A percentile compares a stretch with the other conserved stretches of the same genome.
phyloP scores from a whole-genome alignment of 2,888 invertebrate species.

The Lapara coniferarum region DNA sequence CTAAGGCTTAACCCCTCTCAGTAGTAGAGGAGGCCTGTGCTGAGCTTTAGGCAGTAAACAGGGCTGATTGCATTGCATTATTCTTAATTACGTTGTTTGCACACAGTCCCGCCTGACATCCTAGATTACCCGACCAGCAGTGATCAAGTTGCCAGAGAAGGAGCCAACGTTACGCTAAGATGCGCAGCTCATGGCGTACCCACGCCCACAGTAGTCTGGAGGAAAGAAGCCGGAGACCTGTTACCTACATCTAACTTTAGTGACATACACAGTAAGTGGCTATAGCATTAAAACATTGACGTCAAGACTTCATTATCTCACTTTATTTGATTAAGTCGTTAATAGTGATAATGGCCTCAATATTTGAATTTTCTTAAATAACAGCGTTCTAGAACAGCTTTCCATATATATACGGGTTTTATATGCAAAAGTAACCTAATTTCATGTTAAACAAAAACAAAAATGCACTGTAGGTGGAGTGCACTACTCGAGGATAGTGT shows the following conservation, averaged over 20 bases:
- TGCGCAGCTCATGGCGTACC: constrained; percentile 96
- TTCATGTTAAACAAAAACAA: constrained; percentile 21
- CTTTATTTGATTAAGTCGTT: too few relatives aligned
- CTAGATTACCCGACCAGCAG: constrained; percentile 93
- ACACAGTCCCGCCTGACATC: constrained; percentile 91
- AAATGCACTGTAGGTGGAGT: constrained; percentile 21
- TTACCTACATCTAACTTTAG: constrained; percentile 80
- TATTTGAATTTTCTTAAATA: too few relatives aligned
- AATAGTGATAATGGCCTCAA: too few relatives aligned
- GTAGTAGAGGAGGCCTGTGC: too few relatives aligned
- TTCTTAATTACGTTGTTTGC: background rate
- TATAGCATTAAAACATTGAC: background rate
- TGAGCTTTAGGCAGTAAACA: too few relatives aligned
- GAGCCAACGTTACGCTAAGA: constrained; percentile 92
- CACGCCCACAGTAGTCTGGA: constrained; percentile 93
- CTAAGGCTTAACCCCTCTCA: too few relatives aligned
- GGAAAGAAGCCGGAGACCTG: constrained; percentile 89
- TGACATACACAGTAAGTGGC: constrained; percentile 74
- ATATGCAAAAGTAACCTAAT: constrained; percentile 23
- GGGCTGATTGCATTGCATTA: too few relatives aligned
- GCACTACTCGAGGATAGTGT: constrained; percentile 23
- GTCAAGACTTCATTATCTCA: too few relatives aligned
- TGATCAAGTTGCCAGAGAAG: constrained; percentile 93
- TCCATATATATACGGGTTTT: background rate
- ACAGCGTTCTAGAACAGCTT: background rate